Percentiles rank a stretch among this genome's conserved stretches.
phyloP scores from a whole-genome alignment of 2,888 invertebrate genomes.

The Sipunculus nudus region DNA sequence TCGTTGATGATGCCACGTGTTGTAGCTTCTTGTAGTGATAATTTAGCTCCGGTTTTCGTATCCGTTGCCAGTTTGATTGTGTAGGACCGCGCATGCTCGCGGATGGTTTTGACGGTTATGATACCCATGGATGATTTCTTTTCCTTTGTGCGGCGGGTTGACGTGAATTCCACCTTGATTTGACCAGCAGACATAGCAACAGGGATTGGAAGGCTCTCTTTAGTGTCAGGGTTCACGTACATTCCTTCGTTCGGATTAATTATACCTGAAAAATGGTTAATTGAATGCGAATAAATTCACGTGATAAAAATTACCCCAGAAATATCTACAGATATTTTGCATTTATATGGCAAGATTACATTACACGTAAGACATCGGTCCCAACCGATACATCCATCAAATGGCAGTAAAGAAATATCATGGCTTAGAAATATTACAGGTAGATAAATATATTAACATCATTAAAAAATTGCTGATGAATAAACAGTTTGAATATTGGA shows the following conservation, averaged over 20 bases:
- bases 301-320: too few relatives aligned
- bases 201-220: constrained; percentile 44
- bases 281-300: too few relatives aligned
- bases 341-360: too few relatives aligned
- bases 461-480: too few relatives aligned
- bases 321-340: too few relatives aligned
- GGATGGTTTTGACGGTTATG: constrained; percentile 59
- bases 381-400: too few relatives aligned
- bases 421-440: too few relatives aligned
- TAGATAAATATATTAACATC: too few relatives aligned
- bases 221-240: constrained; percentile 51
- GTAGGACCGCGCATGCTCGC: constrained; percentile 51
- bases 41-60: constrained; percentile 33
- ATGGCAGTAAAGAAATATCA: too few relatives aligned
- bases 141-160: constrained; percentile 53
- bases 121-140: constrained; percentile 61
- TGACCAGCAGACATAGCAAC: constrained; percentile 56
- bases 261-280: too few relatives aligned
- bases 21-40: constrained; percentile 46
- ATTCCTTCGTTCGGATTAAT: constrained; percentile 46
- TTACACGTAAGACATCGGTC: too few relatives aligned
- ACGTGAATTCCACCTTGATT: constrained; percentile 51
- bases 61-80: constrained; percentile 48
- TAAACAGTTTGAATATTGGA: too few relatives aligned
- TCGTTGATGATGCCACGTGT: constrained; percentile 48